These are phyloP conservation scores for Myrmophylax atrothorax DNA, from an alignment of 2,113 vertebrate species.

Conservation along the genomic window DNA sequence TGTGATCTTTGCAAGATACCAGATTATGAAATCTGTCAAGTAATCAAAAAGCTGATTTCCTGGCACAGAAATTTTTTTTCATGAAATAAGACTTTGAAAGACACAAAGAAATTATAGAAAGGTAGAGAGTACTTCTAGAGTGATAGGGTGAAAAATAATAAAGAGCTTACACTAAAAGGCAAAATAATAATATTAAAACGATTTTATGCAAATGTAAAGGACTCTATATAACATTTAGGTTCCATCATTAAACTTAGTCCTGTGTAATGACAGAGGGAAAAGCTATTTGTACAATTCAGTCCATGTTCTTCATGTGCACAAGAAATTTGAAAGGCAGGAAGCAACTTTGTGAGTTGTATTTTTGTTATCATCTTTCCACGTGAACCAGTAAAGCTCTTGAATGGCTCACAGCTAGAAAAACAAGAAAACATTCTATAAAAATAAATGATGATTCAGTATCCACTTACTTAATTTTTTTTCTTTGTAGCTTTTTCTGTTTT, in stretches of 20 bases:
- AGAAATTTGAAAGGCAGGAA: background rate
- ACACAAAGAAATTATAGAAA: background rate
- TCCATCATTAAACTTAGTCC: background rate
- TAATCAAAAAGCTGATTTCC: conserved; percentile 39
- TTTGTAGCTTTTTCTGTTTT: background rate
- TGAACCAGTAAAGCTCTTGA: background rate
- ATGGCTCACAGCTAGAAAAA: background rate
- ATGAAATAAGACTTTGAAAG: conserved; percentile 5
- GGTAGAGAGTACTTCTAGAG: background rate
- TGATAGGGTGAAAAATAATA: background rate
- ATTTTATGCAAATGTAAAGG: background rate
- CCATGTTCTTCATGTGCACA: background rate
- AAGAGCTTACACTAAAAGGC: background rate
- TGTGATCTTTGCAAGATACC: conserved; percentile 41
- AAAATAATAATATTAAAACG: background rate
- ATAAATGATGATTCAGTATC: fast-evolving
- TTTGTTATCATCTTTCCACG: background rate
- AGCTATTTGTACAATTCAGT: background rate
- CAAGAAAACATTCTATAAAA: background rate
- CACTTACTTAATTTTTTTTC: background rate
- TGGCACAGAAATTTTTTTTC: background rate
- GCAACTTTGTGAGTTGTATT: background rate
- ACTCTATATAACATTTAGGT: background rate
- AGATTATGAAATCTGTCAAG: conserved; percentile 19
- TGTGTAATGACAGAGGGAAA: fast-evolving